Evolutionary conservation across 2,797 vertebrate genomes (phyloP).

Genomic region (Lacerta bilineata): DNA sequence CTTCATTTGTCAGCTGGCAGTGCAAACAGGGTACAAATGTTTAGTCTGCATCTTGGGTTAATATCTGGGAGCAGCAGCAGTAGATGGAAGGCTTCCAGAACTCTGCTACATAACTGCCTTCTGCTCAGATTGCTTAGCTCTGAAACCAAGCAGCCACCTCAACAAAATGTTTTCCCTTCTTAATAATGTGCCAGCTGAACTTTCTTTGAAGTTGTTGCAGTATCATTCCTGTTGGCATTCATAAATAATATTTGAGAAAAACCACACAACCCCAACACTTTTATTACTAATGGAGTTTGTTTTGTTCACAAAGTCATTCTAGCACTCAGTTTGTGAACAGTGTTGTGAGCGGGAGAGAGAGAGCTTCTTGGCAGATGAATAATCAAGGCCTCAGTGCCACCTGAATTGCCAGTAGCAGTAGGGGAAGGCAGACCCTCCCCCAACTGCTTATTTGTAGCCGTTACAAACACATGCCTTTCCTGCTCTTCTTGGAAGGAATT

Average conservation of each 20-base stretch:
- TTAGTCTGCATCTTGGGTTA: conserved; percentile 82
- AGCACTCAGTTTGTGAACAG: conserved; percentile 20
- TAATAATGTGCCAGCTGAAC: conserved; percentile 50
- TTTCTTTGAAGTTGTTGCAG: conserved; percentile 21
- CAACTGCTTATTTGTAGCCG: not conserved
- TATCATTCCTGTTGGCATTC: conserved; percentile 46
- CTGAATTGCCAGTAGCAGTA: conserved; percentile 40
- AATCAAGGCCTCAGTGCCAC: not conserved
- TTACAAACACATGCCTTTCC: not conserved
- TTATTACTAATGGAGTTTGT: not conserved
- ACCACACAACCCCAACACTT: not conserved
- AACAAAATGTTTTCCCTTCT: conserved; percentile 57
- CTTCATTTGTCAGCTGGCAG: conserved; percentile 76
- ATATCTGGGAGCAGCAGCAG: conserved; percentile 64
- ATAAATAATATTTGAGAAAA: not conserved
- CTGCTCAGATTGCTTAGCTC: conserved; percentile 63
- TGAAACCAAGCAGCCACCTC: conserved; percentile 57
- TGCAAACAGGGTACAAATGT: conserved; percentile 77
- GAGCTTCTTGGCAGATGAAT: not conserved
- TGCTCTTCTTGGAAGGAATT: not conserved
- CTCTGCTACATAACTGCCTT: conserved; percentile 69
- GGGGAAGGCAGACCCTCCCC: not conserved
- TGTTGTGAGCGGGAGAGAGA: not conserved
- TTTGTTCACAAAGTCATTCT: conserved; percentile 33
- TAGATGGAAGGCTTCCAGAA: conserved; percentile 75